A percentile compares a stretch with the other conserved stretches of the same genome.
phyloP scores from a whole-genome alignment of 2,113 vertebrate genomes.

The Lethenteron reissneri region DNA sequence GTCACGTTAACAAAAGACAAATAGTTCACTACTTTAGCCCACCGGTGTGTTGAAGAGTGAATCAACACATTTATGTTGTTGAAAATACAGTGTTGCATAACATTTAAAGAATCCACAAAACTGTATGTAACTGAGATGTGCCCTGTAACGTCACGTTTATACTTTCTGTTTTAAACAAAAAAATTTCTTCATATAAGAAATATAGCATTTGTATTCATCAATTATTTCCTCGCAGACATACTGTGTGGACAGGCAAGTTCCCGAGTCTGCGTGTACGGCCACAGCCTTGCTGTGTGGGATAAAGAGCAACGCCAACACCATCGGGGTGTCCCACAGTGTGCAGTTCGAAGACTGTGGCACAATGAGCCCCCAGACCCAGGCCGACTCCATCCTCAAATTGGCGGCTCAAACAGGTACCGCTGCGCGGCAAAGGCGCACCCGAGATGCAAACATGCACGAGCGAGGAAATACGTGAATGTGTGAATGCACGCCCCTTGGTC shows the following conservation, averaged over 20 bases:
- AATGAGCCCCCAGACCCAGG: not conserved
- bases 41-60: too few species aligned
- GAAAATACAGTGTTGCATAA: too few species aligned
- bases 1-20: too few species aligned
- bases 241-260: slow-evolving; percentile 3
- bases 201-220: not conserved
- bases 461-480: too few species aligned
- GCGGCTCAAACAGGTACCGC: too few species aligned
- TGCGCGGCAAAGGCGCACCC: too few species aligned
- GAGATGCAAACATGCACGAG: too few species aligned
- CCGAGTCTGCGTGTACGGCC: slow-evolving; percentile 6
- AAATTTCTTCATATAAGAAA: slow-evolving; percentile 30
- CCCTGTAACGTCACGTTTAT: too few species aligned
- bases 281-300: slow-evolving; percentile 9
- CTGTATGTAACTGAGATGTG: not conserved
- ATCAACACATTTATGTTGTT: too few species aligned
- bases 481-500: too few species aligned
- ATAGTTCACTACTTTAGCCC: too few species aligned
- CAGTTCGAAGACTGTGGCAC: not conserved
- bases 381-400: too few species aligned
- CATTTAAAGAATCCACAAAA: not conserved
- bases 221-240: not conserved
- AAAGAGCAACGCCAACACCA: slow-evolving; percentile 4
- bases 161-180: slow-evolving; percentile 18
- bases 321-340: not conserved